Base-by-base conservation (phyloP, 1,140 invertebrate genomes). In the Agrypnia vestita region DNA sequence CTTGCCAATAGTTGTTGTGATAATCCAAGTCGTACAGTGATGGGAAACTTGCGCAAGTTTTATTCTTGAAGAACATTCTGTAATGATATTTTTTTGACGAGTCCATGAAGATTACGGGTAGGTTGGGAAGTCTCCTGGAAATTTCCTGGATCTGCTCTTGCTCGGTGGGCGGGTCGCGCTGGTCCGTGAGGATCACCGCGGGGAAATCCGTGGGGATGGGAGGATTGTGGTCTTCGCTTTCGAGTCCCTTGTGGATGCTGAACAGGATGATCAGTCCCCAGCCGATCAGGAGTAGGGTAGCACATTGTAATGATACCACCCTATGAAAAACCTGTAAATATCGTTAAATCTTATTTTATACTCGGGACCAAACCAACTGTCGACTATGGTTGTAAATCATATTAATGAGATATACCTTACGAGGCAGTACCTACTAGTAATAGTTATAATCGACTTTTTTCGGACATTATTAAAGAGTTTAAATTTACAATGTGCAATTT, bases 1-100 rank as follows among this genome's bases (percentile, higher is more conserved):
- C 53, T 73, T 73, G 69, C 69, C 69, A 73, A n/a, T 55, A 73
- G 9, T 12, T 21, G n/a, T 55, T 51, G 21, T 55, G 11, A 10
- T 25, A 53, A n/a, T 53, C 9, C 0, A 73, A 12, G 8, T 53
- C 13, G 12, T 13, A 35, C 3, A 53, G 4, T 12, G 15, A 55
- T 10, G 69, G 69, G 13, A 73, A 35, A n/a, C 0, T 13, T 12
- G 69, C 69, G 49, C 69, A 73, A 19, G 47, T 0, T 0, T 35
- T 35, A 25, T 73, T 73, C 8, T 73, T 69, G 44, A 47, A 69
- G 44, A 47, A 69, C 64, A 69, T 69, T 1, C 1, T 13, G 61
- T 3, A 13, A 13, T 35, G 61, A 12, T 35, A 35, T 3, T 11
- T n/a, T 17, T n/a, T 19, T 7, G 64, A 17, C 12, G 0, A 8